phyloP scores from a whole-genome alignment of 2,113 vertebrate genomes.

The Leptodactylus fuscus region DNA sequence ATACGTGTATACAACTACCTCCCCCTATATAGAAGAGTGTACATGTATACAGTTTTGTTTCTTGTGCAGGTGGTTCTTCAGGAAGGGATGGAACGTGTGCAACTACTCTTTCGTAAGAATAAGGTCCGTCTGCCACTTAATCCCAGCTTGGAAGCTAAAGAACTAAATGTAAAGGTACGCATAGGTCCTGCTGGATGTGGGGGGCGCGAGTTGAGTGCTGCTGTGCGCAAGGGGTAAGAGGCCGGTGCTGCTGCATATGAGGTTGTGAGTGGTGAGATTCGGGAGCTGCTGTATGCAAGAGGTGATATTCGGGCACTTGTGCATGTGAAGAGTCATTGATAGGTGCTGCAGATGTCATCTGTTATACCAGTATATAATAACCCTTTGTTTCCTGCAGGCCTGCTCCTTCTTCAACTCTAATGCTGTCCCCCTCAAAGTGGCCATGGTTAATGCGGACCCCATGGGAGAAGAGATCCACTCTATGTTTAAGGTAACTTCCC shows the following conservation, averaged over 20 bases:
- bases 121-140: slow-evolving; percentile 90
- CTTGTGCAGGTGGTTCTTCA: slow-evolving; percentile 83
- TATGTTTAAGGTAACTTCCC: slow-evolving; percentile 91
- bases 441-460: slow-evolving; percentile 91
- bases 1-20: background rate
- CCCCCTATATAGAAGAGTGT: too few relatives aligned
- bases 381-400: slow-evolving; percentile 74
- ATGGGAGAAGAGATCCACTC: slow-evolving; percentile 97
- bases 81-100: slow-evolving; percentile 91
- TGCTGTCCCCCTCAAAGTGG: slow-evolving; percentile 91
- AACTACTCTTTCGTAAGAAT: slow-evolving; percentile 89
- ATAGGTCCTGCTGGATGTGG: too few relatives aligned
- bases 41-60: background rate
- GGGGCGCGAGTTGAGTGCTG: too few relatives aligned
- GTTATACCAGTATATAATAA: too few relatives aligned
- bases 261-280: too few relatives aligned
- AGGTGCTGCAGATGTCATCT: too few relatives aligned
- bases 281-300: too few relatives aligned
- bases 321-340: too few relatives aligned
- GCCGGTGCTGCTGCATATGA: too few relatives aligned
- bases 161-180: slow-evolving; percentile 96
- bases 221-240: too few relatives aligned
- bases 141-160: slow-evolving; percentile 92
- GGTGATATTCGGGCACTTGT: too few relatives aligned
- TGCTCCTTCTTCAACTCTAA: slow-evolving; percentile 99